phyloP scores from a whole-genome alignment of 1,140 invertebrate species.

The Drosophila oshimai region DNA sequence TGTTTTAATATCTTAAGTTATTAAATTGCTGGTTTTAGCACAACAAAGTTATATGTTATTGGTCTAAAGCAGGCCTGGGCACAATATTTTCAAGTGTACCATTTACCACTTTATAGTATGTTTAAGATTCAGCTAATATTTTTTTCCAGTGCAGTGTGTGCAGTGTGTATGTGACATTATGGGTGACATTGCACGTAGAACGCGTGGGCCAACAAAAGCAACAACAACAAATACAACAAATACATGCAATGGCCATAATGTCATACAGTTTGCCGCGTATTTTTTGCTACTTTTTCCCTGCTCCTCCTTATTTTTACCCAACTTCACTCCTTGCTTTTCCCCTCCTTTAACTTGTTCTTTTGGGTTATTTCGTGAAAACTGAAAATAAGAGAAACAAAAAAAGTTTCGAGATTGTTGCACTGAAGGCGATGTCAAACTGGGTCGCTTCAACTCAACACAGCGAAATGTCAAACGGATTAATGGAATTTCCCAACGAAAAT shows the following conservation, averaged over 20 bases:
- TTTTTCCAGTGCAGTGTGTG: neutral
- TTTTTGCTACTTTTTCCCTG: conserved; percentile 19
- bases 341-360: conserved; percentile 11
- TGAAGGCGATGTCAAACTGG: conserved; percentile 47
- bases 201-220: conserved; percentile 38
- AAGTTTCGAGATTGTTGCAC: conserved; percentile 55
- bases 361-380: conserved; percentile 20
- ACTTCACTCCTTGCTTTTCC: conserved; percentile 1
- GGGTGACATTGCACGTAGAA: conserved; percentile 45
- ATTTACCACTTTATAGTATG: no score
- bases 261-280: conserved; percentile 69
- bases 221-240: conserved; percentile 8
- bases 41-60: no score
- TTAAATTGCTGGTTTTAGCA: no score
- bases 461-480: conserved; percentile 74
- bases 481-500: conserved; percentile 52
- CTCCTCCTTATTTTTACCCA: conserved; percentile 7
- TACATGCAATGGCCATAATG: conserved; percentile 67
- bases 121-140: neutral
- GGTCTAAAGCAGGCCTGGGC: no score
- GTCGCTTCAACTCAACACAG: conserved; percentile 60
- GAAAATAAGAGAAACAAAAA: conserved; percentile 4
- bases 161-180: conserved; percentile 42
- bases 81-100: no score
- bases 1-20: no score